Conservation (phyloP, 2,113 vertebrate species). For the Caloenas nicobarica region DNA sequence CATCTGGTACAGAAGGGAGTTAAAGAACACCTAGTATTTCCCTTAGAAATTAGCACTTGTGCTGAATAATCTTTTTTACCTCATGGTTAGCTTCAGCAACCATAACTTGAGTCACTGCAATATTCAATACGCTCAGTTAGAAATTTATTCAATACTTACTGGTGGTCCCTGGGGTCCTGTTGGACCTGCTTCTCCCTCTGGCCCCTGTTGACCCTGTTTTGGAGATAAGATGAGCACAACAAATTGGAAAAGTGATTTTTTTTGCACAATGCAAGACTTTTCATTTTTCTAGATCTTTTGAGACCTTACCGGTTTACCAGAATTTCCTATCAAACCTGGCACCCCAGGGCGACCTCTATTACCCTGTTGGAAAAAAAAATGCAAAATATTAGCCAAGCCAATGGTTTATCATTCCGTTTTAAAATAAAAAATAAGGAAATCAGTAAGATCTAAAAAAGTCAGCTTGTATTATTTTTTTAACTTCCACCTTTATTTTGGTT, state of each 20-base stretch:
- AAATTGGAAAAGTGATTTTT: background rate
- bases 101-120: background rate
- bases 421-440: background rate
- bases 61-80: background rate
- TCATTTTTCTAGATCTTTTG: background rate
- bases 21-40: background rate
- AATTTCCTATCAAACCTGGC: conserved; percentile 87
- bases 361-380: conserved; percentile 77
- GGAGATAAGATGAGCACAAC: background rate
- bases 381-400: background rate
- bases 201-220: conserved; percentile 88
- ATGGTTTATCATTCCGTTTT: background rate
- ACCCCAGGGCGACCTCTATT: conserved; percentile 81
- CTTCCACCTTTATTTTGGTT: background rate
- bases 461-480: background rate
- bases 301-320: conserved; percentile 87
- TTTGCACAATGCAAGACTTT: background rate
- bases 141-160: conserved; percentile 77
- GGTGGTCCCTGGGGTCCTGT: conserved; percentile 84
- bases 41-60: background rate
- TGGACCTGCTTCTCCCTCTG: conserved; percentile 86
- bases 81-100: background rate
- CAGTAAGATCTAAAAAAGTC: background rate
- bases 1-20: background rate
- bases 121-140: background rate